phyloP scores from a whole-genome alignment of 2,888 invertebrate species.

The Stomorhina lunata region DNA sequence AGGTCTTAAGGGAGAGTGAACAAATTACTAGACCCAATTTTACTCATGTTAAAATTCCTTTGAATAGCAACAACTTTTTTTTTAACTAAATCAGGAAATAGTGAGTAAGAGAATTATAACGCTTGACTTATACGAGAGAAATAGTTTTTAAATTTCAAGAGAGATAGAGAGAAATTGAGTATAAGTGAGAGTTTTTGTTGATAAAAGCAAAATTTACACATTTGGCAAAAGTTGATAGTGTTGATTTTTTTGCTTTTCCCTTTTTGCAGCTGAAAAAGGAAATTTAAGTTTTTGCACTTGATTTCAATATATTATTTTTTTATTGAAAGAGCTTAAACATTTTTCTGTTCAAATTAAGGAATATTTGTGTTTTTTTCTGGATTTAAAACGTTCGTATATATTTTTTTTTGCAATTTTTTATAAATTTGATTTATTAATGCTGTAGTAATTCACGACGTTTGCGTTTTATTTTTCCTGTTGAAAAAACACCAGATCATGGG shows the following conservation, averaged over 20 bases:
- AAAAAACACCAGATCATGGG: neutral
- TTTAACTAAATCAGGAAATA: neutral
- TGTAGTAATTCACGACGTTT: slow-evolving; percentile 2
- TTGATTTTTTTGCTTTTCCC: neutral
- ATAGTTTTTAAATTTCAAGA: no score
- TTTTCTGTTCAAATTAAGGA: neutral
- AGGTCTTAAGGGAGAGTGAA: neutral
- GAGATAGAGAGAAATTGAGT: neutral
- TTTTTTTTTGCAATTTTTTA: neutral
- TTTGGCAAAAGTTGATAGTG: slow-evolving; percentile 11
- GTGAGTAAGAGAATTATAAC: slow-evolving; percentile 14
- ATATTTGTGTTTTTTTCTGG: neutral
- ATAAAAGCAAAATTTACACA: neutral
- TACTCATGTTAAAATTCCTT: slow-evolving; percentile 11
- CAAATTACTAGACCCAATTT: neutral
- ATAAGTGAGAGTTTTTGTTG: neutral
- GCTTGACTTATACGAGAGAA: neutral
- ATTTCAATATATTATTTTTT: neutral
- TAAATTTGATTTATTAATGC: slow-evolving; percentile 33
- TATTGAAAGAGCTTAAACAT: neutral
- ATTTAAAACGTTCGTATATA: no score
- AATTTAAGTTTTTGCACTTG: neutral
- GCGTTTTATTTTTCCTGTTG: neutral
- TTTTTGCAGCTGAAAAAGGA: neutral
- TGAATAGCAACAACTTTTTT: neutral